Evolutionary conservation across 2,888 invertebrate species (phyloP), one percentile per base, ranked within the genome.

Genomic region (Mongoloraphidia duomilia): DNA sequence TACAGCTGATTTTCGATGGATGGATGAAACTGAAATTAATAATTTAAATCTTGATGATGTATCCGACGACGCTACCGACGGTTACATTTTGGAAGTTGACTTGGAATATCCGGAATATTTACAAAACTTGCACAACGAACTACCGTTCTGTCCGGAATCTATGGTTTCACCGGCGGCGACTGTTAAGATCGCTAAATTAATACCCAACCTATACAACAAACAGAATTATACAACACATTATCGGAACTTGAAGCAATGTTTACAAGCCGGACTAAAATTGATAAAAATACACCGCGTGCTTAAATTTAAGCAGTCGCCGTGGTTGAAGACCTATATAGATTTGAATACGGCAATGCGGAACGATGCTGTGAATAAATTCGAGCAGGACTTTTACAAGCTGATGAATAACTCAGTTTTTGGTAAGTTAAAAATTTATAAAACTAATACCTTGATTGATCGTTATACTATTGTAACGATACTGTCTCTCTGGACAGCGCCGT

Each of bases 81-180:
- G 59, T 8, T 63, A 62, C 47, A 54, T 63, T 35, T 47, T 64
- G 1, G 63, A 63, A 52, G 61, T 66, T 14, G 61, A 66, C 49
- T 50, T 65, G 33, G 59, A 13, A 17, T 17, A 17, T 12, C 13
- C 13, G n/a, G 17, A 13, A 41, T 11, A 41, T 11, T 41, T 41
- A 41, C 41, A 41, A 11, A 13, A 41, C 9, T 11, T 14, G 14
- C 41, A 41, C 11, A 41, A 41, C 26, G 14, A 26, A 17, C 17
- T 41, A 17, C 41, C 41, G 26, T 41, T 41, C 26, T 41, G 14
- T n/a, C 41, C 41, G 13, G 41, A 41, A 41, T 11, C 11, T 11
- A 41, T 17, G 26, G 26, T 17, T n/a, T n/a, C n/a, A n/a, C n/a
- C n/a, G n/a, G n/a, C n/a, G n/a, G n/a, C n/a, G 26, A 41, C 26